Percentiles rank a stretch among this genome's conserved stretches.
phyloP scores from a whole-genome alignment of 2,888 invertebrate species.

The Drosophila atripex region DNA sequence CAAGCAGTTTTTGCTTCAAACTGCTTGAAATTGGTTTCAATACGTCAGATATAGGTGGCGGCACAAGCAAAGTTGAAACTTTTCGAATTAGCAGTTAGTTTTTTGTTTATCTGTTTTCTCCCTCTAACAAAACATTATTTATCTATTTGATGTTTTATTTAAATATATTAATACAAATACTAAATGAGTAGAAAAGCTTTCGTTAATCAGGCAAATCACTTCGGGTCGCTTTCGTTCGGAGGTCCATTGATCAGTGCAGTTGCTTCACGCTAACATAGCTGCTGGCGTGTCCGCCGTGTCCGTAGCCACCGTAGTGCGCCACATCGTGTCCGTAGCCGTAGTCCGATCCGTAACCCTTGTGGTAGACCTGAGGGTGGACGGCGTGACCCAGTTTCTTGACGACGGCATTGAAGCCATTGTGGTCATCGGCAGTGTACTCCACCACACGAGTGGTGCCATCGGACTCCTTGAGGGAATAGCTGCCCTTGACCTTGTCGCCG shows the following conservation, averaged over 20 bases:
- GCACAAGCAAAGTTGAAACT: not conserved
- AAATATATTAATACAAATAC: slow-evolving; percentile 18
- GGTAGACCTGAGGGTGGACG: slow-evolving; percentile 76
- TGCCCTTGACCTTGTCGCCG: slow-evolving; percentile 85
- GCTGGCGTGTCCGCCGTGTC: slow-evolving; percentile 65
- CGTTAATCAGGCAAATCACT: slow-evolving; percentile 23
- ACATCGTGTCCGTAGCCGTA: slow-evolving; percentile 62
- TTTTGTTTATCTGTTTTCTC: not conserved
- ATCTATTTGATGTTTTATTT: not conserved
- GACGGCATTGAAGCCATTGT: slow-evolving; percentile 85
- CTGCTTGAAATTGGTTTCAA: not conserved
- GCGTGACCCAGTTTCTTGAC: slow-evolving; percentile 84
- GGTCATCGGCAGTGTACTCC: slow-evolving; percentile 84
- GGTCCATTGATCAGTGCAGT: slow-evolving; percentile 48
- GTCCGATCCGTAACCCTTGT: slow-evolving; percentile 62
- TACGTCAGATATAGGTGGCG: not conserved
- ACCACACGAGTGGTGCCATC: slow-evolving; percentile 85
- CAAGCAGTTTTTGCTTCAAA: not conserved
- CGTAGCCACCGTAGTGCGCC: slow-evolving; percentile 48
- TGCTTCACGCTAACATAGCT: slow-evolving; percentile 81
- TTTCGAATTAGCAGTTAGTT: too few species aligned
- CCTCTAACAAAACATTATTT: not conserved
- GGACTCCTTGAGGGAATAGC: slow-evolving; percentile 84
- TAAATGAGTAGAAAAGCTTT: slow-evolving; percentile 14
- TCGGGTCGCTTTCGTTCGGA: slow-evolving; percentile 1